phyloP scores from a whole-genome alignment of 2,113 vertebrate species.

The Pterocles burchelli region DNA sequence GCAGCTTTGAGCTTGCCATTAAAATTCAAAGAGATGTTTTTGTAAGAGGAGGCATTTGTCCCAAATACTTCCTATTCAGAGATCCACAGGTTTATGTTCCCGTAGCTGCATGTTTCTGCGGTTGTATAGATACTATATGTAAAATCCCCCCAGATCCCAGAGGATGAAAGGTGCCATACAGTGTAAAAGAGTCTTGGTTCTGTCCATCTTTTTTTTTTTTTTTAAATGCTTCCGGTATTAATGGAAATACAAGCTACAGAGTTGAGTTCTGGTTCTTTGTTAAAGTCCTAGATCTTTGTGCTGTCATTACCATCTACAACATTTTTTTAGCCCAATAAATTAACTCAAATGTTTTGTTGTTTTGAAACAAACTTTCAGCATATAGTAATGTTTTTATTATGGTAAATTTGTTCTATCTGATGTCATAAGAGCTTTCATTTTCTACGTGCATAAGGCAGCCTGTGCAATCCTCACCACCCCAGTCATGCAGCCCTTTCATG shows the following conservation, averaged over 20 bases:
- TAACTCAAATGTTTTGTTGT: not conserved
- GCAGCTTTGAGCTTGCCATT: not conserved
- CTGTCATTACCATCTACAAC: not conserved
- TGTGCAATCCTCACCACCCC: not conserved
- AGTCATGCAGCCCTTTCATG: not conserved
- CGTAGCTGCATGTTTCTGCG: not conserved
- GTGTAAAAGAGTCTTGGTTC: not conserved
- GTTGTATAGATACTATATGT: not conserved
- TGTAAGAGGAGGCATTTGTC: not conserved
- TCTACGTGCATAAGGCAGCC: not conserved
- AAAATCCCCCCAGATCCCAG: not conserved
- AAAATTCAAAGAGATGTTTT: not conserved
- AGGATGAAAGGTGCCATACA: not conserved
- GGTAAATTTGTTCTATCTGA: not conserved
- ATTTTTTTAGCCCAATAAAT: not conserved
- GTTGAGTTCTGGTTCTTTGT: not conserved
- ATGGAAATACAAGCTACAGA: slow-evolving; percentile 32
- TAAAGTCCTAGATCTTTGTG: not conserved
- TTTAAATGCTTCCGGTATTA: not conserved
- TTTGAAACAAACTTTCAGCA: not conserved
- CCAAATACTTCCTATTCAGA: not conserved
- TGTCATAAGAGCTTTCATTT: not conserved
- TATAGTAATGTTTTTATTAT: not conserved
- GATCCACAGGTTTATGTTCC: not conserved
- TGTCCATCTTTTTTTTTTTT: not conserved